Evolutionary conservation across 2,888 invertebrate genomes (phyloP).

Genomic region (Eristalinus aeneus): DNA sequence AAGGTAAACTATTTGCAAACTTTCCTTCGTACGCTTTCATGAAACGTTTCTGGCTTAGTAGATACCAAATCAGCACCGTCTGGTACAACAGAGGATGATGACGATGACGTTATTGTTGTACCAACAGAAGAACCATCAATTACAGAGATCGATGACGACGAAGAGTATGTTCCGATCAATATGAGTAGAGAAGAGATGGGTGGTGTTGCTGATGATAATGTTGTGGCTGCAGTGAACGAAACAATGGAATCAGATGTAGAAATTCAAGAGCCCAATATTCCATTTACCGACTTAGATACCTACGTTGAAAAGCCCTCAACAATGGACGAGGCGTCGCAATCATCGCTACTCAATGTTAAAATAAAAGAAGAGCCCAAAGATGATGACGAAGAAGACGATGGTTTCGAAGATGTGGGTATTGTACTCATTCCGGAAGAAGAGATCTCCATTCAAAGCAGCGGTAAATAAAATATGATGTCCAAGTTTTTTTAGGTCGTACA

Average conservation of each 20-base stretch:
- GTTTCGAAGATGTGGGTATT: conserved; percentile 80
- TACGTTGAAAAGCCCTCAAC: conserved; percentile 77
- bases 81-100: conserved; percentile 80
- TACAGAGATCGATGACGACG: conserved; percentile 84
- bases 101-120: conserved; percentile 86
- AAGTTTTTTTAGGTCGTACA: neutral
- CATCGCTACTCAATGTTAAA: conserved; percentile 81
- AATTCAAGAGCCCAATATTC: conserved; percentile 81
- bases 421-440: conserved; percentile 78
- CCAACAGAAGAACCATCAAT: conserved; percentile 85
- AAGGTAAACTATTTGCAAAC: conserved; percentile 60
- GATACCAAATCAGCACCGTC: conserved; percentile 11
- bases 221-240: conserved; percentile 37
- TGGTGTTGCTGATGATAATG: conserved; percentile 65
- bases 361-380: conserved; percentile 88
- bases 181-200: conserved; percentile 73
- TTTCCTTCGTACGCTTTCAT: neutral
- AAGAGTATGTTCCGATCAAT: conserved; percentile 78
- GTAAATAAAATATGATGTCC: conserved; percentile 72
- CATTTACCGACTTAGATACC: conserved; percentile 80
- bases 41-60: neutral
- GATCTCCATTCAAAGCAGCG: conserved; percentile 78
- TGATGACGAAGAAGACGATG: conserved; percentile 82
- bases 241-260: conserved; percentile 79
- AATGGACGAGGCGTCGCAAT: conserved; percentile 72